phyloP scores from a whole-genome alignment of 2,113 vertebrate species.

The Empidonax alnorum region DNA sequence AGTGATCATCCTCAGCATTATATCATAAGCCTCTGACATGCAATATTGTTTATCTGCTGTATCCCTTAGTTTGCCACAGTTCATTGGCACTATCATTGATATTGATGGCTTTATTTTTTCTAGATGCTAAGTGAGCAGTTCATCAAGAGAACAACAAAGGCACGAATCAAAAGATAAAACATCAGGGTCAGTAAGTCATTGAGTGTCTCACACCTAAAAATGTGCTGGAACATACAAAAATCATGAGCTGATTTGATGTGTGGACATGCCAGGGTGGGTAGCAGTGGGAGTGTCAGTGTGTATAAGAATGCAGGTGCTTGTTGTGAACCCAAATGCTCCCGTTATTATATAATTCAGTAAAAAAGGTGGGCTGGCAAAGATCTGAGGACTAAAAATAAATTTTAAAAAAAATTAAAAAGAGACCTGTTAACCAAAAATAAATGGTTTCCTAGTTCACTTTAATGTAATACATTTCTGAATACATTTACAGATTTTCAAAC shows the following conservation, averaged over 20 bases:
- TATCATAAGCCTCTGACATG: neutral
- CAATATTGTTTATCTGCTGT: conserved; percentile 36
- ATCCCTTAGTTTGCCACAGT: conserved; percentile 20
- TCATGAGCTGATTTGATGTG: neutral
- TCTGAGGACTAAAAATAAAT: neutral
- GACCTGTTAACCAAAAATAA: neutral
- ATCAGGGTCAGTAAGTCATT: neutral
- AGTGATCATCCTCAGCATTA: neutral
- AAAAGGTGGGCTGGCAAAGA: neutral
- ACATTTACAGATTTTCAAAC: neutral
- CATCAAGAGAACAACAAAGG: conserved; percentile 10
- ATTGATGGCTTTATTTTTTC: conserved; percentile 45
- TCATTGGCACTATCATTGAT: conserved; percentile 23
- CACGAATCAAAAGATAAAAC: conserved; percentile 33
- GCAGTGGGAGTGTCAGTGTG: neutral
- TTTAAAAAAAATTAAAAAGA: neutral
- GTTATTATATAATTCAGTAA: neutral
- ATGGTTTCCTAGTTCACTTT: neutral
- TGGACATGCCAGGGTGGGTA: neutral
- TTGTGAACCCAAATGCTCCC: neutral
- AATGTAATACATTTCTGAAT: neutral
- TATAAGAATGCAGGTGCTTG: neutral
- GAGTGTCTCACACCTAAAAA: neutral
- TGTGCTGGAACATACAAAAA: neutral
- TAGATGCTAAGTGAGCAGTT: neutral